Evolutionary conservation across 2,113 vertebrate genomes (phyloP), one percentile per base, ranked within the genome.

Genomic region (Cairina moschata): DNA sequence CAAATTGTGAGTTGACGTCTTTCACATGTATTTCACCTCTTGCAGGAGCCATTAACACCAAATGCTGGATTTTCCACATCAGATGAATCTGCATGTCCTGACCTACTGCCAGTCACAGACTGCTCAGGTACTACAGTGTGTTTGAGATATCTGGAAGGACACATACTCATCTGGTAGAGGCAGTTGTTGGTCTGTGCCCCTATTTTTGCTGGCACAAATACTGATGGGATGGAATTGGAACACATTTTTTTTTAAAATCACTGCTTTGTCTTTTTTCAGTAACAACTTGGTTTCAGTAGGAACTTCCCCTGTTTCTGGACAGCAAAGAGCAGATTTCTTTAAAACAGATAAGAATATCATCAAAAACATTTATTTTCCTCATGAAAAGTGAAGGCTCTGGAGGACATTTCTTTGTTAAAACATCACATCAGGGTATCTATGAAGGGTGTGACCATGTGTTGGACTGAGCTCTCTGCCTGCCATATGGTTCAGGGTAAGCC

Each of bases 391-490:
- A 86, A 34, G 11, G 26, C 31, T 69, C 56, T 44, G 12, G 42
- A 67, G 40, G 9, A 55, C 8, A 14, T 28, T n/a, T 9, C 3
- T 10, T 23, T 88, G 25, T 46, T 46, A 69, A 73, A 87, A 73
- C n/a, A 6, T 40, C 21, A 8, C 10, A 8, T 48, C 5, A n/a
- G 10, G 44, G 6, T 48, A n/a, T 18, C 66, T 93, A 36, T 1
- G 10, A 86, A 54, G 23, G 28, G 50, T 0, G 2, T 44, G 50
- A 73, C 13, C 13, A 36, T 0, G 0, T 10, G 9, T 76, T 2
- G 0, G 13, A 21, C 34, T 38, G 40, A 6, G 31, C 20, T 48
- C 31, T 18, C 20, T 80, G 23, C 11, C 40, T 14, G 17, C 29
- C 3, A 1, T 23, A 9, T 9, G 21, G n/a, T 26, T 65, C 62